Evolutionary conservation across 2,888 invertebrate genomes (phyloP), one percentile per base, ranked within the genome.

Genomic region (Phragmatobia fuliginosa): DNA sequence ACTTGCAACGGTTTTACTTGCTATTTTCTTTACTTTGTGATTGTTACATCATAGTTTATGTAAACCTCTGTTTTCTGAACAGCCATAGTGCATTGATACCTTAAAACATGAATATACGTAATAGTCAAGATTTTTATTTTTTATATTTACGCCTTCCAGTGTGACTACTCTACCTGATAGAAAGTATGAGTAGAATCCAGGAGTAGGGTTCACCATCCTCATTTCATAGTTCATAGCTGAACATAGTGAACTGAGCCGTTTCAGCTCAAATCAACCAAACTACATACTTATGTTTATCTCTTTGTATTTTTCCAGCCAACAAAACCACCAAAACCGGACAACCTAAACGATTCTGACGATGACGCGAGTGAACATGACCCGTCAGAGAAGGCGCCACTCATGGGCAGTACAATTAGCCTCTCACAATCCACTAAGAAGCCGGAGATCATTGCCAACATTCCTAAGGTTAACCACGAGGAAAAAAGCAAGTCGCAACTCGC

Each of bases 311-410:
- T 90, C 31, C 91, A 94, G 94, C 88, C 91, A 8, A 87, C 91
- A 8, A 87, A 90, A 81, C 86, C 79, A 62, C 84, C 86, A 59
- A 88, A 89, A 60, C 71, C 85, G 14, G 87, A 86, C 11, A 73
- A 76, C 11, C 81, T 83, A 5, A 86, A 90, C 62, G 94, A 94
- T 16, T 92, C 93, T 0, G 95, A 95, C 60, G 93, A 92, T 33
- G 94, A 94, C 21, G 84, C 88, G 6, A 93, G 91, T 69, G 95
- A 95, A 31, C 87, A 91, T 32, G 93, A 94, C 65, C 91, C 91
- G 0, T 94, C 95, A 1, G 95, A 95, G 83, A 91, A 92, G 61
- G 94, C 93, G 0, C 95, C 95, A 0, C 91, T 95, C 41, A 95
- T 95, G 95, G 93, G 92, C 67, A 92, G 92, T 68, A 90, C 92